Conservation (phyloP, 2,888 invertebrate species). For the Hirtodrosophila trivittata region DNA sequence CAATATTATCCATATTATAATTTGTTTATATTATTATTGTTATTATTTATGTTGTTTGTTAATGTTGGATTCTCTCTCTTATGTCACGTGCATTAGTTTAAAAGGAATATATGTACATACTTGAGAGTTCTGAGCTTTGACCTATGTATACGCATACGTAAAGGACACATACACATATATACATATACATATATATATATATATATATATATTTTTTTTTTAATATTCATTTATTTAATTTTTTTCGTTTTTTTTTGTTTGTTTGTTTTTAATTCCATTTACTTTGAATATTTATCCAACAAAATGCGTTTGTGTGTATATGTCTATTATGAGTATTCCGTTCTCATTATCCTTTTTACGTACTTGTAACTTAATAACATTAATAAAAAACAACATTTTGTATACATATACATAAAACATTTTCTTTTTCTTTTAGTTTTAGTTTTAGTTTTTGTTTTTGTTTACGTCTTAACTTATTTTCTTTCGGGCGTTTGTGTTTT, state of each 20-base stretch:
- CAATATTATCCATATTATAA: conserved; percentile 11
- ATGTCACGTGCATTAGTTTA: conserved; percentile 53
- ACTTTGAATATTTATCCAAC: conserved; percentile 62
- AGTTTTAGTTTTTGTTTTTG: conserved; percentile 12
- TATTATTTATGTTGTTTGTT: conserved; percentile 26
- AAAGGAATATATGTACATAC: conserved; percentile 56
- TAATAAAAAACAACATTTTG: conserved; percentile 68
- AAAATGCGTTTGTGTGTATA: conserved; percentile 51
- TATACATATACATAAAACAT: conserved; percentile 67
- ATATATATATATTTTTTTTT: conserved; percentile 53
- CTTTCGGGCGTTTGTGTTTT: conserved; percentile 67
- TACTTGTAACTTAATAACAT: conserved; percentile 67
- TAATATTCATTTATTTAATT: conserved; percentile 39
- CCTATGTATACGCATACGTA: conserved; percentile 16
- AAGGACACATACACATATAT: conserved; percentile 26
- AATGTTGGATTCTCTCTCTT: conserved; percentile 28
- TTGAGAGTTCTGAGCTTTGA: conserved; percentile 38
- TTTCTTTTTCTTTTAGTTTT: no score
- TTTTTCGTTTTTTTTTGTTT: conserved; percentile 30
- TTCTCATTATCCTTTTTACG: conserved; percentile 25
- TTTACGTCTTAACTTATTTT: conserved; percentile 44
- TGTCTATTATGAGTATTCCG: conserved; percentile 14
- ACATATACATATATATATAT: conserved; percentile 33
- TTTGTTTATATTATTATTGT: conserved; percentile 26
- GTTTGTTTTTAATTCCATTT: no score